Conservation (phyloP, 2,797 vertebrate genomes). For the Tapera naevia region DNA sequence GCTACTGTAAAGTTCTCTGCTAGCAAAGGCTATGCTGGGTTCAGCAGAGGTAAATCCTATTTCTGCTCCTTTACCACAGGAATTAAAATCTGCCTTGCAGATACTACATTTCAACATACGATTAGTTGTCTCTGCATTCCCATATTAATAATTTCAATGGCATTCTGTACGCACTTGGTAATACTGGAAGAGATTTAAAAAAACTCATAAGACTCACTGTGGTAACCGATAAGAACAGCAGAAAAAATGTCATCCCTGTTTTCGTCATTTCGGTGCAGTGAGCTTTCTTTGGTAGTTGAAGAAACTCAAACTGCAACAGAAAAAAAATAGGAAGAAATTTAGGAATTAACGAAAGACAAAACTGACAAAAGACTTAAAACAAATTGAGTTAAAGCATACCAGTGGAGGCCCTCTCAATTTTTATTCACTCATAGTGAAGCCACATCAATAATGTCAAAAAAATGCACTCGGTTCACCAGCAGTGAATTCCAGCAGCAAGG, state of each 20-base stretch:
- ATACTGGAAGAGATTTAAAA: background rate
- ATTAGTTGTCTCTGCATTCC: background rate
- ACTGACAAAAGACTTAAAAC: background rate
- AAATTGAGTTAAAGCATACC: background rate
- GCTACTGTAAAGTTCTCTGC: background rate
- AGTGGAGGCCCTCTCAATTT: fast-evolving
- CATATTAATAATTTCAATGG: background rate
- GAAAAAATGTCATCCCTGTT: conserved; percentile 66
- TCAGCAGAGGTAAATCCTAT: background rate
- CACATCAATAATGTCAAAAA: fast-evolving
- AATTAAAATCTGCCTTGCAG: background rate
- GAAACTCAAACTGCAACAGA: conserved; percentile 58
- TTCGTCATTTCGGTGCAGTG: conserved; percentile 69
- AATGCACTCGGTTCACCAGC: background rate
- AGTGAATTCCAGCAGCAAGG: background rate
- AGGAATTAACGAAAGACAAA: background rate
- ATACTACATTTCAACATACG: background rate
- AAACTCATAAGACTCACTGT: conserved; percentile 74
- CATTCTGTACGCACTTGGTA: background rate
- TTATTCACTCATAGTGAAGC: fast-evolving
- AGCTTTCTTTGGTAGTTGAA: background rate
- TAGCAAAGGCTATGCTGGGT: background rate
- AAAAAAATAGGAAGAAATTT: background rate
- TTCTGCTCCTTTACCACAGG: background rate
- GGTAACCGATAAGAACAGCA: conserved; percentile 73